These are phyloP conservation scores for Zaprionus bogoriensis DNA, from an alignment of 2,888 invertebrate species.

Conservation along the genomic window DNA sequence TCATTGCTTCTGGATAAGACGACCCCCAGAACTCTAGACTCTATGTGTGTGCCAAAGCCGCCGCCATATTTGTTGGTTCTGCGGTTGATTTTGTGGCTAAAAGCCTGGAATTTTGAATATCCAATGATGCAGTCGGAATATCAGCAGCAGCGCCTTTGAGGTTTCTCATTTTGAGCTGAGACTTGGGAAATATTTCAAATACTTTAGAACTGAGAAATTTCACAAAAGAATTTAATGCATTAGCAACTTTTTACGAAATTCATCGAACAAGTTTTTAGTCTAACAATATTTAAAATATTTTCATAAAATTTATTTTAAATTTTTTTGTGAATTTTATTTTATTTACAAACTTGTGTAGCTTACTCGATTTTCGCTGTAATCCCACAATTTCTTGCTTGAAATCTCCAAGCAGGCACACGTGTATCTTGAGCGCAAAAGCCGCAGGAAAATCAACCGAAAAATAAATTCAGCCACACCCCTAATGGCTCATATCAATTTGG, in stretches of 20 bases:
- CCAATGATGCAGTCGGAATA: neutral
- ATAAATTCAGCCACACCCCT: constrained; percentile 64
- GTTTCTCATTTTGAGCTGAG: neutral
- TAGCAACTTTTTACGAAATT: neutral
- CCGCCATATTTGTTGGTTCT: constrained; percentile 56
- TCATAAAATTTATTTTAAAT: neutral
- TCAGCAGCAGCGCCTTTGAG: neutral
- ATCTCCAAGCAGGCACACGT: constrained; percentile 28
- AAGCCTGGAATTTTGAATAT: constrained; percentile 14
- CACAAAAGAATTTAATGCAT: too few relatives aligned
- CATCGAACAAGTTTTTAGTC: neutral
- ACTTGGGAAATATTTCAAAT: neutral
- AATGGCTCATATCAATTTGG: constrained; percentile 79
- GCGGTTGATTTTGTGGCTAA: constrained; percentile 20
- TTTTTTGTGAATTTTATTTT: neutral
- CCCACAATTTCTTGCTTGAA: neutral
- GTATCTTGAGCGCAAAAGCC: constrained; percentile 25
- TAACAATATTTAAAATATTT: neutral
- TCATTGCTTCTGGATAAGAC: constrained; percentile 68
- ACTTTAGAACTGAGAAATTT: neutral
- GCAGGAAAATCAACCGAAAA: constrained; percentile 30
- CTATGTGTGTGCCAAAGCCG: constrained; percentile 3
- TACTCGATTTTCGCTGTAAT: constrained; percentile 4
- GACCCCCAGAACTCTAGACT: constrained; percentile 3
- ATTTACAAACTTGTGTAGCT: neutral